These are phyloP conservation scores for Kryptolebias ocellatus DNA, from an alignment of 2,797 vertebrate genomes.

Conservation along the genomic window DNA sequence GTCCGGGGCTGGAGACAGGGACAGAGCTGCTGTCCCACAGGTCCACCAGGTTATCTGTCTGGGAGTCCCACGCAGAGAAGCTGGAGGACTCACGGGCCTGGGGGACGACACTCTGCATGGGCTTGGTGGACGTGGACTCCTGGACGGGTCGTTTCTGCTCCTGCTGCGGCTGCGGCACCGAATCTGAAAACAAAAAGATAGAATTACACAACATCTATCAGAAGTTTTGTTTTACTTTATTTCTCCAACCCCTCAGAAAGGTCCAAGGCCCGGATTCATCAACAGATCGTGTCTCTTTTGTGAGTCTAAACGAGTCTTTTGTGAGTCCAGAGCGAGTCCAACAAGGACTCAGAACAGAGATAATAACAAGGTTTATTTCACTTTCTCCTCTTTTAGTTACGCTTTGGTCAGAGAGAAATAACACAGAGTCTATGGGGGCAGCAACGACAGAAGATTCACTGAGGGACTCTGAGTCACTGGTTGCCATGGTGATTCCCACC, in stretches of 20 bases:
- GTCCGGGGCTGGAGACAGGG: conserved; percentile 16
- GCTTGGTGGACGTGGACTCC: conserved; percentile 67
- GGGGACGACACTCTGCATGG: conserved; percentile 77
- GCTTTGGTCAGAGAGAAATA: no score
- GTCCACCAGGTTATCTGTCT: conserved; percentile 72
- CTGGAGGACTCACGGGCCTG: conserved; percentile 61
- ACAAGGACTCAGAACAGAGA: no score
- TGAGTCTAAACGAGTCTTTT: no score
- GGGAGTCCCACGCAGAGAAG: conserved; percentile 53
- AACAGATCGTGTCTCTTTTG: no score
- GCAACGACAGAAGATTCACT: neutral
- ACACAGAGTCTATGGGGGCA: no score
- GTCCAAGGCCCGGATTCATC: no score
- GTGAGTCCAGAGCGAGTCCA: no score
- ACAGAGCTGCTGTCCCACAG: conserved; percentile 74
- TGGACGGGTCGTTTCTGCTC: conserved; percentile 67
- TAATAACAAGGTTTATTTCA: no score
- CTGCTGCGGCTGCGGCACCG: conserved; percentile 55
- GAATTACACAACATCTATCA: no score
- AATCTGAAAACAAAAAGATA: conserved; percentile 44
- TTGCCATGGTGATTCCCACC: neutral
- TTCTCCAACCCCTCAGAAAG: no score
- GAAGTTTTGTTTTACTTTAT: no score
- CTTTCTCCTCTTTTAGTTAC: no score
- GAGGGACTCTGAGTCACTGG: neutral